phyloP scores from a whole-genome alignment of 2,888 invertebrate species.

The Aphidius colemani region DNA sequence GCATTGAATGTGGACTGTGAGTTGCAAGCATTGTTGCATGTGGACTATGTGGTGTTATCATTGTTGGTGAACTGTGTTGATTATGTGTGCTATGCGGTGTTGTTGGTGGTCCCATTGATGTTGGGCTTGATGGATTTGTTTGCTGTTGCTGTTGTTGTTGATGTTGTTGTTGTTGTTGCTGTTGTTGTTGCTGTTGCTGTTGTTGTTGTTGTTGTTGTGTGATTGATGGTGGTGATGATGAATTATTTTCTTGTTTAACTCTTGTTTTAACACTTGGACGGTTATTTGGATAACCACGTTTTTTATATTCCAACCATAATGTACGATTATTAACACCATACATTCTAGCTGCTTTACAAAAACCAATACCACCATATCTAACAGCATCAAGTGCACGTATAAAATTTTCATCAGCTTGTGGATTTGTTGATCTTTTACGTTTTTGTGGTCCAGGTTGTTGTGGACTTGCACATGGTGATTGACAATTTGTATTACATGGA shows the following conservation, averaged over 20 bases:
- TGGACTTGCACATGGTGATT: slow-evolving; percentile 60
- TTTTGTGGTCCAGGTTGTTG: slow-evolving; percentile 58
- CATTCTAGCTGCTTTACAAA: slow-evolving; percentile 82
- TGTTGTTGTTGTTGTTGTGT: slow-evolving; percentile 51
- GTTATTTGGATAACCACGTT: slow-evolving; percentile 81
- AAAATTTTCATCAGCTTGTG: slow-evolving; percentile 83
- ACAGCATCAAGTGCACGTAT: slow-evolving; percentile 81
- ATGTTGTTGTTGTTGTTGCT: slow-evolving; percentile 58
- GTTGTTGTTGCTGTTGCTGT: slow-evolving; percentile 61
- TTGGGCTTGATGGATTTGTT: slow-evolving; percentile 62
- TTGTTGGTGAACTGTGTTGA: slow-evolving; percentile 57
- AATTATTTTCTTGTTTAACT: slow-evolving; percentile 70
- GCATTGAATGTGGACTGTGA: slow-evolving; percentile 68
- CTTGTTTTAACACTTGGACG: slow-evolving; percentile 78
- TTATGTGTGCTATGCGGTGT: slow-evolving; percentile 50
- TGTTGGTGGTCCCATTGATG: slow-evolving; percentile 49
- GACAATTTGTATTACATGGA: slow-evolving; percentile 55
- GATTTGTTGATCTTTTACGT: slow-evolving; percentile 76
- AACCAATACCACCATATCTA: slow-evolving; percentile 81
- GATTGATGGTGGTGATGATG: slow-evolving; percentile 65
- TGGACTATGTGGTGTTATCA: slow-evolving; percentile 70
- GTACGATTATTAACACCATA: slow-evolving; percentile 86
- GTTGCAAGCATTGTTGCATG: slow-evolving; percentile 69
- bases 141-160: slow-evolving; percentile 54
- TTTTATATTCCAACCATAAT: slow-evolving; percentile 83